These are phyloP conservation scores for Microcebus ravelobensis DNA, from an alignment of 2,113 vertebrate genomes.

Conservation along the genomic window DNA sequence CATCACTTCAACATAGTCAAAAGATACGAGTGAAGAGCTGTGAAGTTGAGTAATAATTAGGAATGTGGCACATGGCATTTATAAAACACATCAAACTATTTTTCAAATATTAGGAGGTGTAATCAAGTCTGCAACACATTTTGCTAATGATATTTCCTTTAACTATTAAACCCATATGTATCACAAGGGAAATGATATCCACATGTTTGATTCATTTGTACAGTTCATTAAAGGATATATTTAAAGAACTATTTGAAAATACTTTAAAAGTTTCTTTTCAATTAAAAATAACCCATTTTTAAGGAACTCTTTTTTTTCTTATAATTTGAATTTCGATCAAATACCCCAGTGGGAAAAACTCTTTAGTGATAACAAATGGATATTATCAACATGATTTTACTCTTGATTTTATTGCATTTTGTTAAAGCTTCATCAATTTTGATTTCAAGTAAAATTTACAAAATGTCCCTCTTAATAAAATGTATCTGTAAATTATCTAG, in stretches of 20 bases:
- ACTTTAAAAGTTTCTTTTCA: conserved; percentile 25
- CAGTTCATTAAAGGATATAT: conserved; percentile 38
- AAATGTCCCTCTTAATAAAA: conserved; percentile 11
- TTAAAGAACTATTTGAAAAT: conserved; percentile 36
- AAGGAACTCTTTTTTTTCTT: neutral
- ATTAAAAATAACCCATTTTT: conserved; percentile 4
- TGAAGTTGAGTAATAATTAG: conserved; percentile 52
- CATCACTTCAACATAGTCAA: conserved; percentile 35
- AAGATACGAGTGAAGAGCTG: conserved; percentile 26
- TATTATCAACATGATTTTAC: neutral
- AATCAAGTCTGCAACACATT: conserved; percentile 72
- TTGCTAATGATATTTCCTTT: conserved; percentile 62
- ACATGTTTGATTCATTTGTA: conserved; percentile 58
- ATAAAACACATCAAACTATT: conserved; percentile 60
- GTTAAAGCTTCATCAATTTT: conserved; percentile 31
- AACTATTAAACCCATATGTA: conserved; percentile 41
- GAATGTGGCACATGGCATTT: conserved; percentile 63
- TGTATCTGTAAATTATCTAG: neutral
- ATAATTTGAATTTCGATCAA: conserved; percentile 43
- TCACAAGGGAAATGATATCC: conserved; percentile 55
- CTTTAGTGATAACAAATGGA: neutral
- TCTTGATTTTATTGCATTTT: conserved; percentile 51
- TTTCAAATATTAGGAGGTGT: conserved; percentile 63
- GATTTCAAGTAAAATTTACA: conserved; percentile 54
- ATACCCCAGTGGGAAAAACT: neutral